Conservation (phyloP, 2,888 invertebrate genomes). For the Lochmaea capreae region DNA sequence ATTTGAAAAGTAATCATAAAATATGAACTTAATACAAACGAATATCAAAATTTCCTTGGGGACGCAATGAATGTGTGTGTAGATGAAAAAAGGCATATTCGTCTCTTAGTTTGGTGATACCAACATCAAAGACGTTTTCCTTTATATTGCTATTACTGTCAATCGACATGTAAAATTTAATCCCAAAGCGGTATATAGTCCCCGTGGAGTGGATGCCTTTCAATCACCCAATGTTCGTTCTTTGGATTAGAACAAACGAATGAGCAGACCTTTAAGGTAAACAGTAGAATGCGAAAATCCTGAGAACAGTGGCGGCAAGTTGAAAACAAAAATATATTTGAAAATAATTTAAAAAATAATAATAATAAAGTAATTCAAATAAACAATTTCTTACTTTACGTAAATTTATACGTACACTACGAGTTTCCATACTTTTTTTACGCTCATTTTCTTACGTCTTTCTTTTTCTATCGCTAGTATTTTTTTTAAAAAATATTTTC, state of each 20-base stretch:
- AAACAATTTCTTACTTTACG: neutral
- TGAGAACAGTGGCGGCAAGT: conserved; percentile 48
- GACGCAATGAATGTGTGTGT: conserved; percentile 35
- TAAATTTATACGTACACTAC: no score
- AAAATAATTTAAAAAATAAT: neutral
- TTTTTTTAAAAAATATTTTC: no score
- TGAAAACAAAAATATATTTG: neutral
- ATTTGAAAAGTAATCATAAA: conserved; percentile 10
- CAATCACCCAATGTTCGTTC: conserved; percentile 64
- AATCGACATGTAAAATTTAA: conserved; percentile 67
- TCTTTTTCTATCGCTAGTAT: no score
- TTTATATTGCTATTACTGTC: conserved; percentile 66
- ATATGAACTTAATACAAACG: conserved; percentile 9
- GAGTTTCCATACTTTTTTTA: no score
- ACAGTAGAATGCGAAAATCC: conserved; percentile 56
- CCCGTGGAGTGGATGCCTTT: conserved; percentile 57
- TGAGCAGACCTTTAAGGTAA: conserved; percentile 61
- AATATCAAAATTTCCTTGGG: conserved; percentile 36
- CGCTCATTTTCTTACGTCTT: no score
- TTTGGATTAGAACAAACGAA: conserved; percentile 63
- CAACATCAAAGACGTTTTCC: conserved; percentile 64
- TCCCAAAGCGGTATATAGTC: conserved; percentile 58
- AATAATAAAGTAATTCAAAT: neutral
- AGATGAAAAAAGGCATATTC: conserved; percentile 39
- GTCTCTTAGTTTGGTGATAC: conserved; percentile 63